Evolutionary conservation across 1,140 invertebrate genomes (phyloP).

Genomic region (Varroa destructor): DNA sequence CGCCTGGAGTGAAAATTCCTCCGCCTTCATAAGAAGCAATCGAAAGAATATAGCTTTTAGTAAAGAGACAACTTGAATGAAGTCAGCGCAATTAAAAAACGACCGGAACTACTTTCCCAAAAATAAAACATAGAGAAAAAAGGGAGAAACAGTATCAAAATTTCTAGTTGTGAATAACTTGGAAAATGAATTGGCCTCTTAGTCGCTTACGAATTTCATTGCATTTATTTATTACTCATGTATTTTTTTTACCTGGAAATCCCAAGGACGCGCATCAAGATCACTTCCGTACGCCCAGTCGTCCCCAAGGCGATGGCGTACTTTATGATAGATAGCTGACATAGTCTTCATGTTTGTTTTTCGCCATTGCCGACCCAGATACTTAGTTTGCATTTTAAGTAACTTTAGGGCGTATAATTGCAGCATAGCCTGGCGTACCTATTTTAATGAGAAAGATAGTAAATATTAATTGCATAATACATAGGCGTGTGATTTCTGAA

Average conservation of each 20-base stretch:
- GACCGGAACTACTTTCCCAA: too few species aligned
- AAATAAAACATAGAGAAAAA: too few species aligned
- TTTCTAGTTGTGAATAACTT: too few species aligned
- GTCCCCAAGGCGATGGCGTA: conserved; percentile 70
- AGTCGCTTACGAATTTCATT: too few species aligned
- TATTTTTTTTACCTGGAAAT: conserved; percentile 57
- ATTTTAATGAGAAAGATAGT: conserved; percentile 36
- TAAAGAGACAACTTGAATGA: too few species aligned
- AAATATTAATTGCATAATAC: background rate
- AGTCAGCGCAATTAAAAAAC: too few species aligned
- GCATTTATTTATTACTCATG: too few species aligned
- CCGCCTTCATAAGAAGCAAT: conserved; percentile 46
- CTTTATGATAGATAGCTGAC: conserved; percentile 96
- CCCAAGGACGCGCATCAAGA: conserved; percentile 91
- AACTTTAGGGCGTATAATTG: conserved; percentile 95
- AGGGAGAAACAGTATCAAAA: too few species aligned
- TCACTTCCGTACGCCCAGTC: conserved; percentile 99
- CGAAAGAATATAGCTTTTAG: too few species aligned
- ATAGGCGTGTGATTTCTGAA: too few species aligned
- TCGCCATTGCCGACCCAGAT: conserved; percentile 94
- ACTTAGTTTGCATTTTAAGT: conserved; percentile 98
- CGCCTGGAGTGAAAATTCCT: conserved; percentile 82
- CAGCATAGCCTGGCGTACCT: conserved; percentile 80
- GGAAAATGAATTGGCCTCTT: too few species aligned
- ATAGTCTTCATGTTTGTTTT: conserved; percentile 99